Evolutionary conservation across 92 coral and sea anemone species (phyloP).

Genomic region (Metridium senile): DNA sequence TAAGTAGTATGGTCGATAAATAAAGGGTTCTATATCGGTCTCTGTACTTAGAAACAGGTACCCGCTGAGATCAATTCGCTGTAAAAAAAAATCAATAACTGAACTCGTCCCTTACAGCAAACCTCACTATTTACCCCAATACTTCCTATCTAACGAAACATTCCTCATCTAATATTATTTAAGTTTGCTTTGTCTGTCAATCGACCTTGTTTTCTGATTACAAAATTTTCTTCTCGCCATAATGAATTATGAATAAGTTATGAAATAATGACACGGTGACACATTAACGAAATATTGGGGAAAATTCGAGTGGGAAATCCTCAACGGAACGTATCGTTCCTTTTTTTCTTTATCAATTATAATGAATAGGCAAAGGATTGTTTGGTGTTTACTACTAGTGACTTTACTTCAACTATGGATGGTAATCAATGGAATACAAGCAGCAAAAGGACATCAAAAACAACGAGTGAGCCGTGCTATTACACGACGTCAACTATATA

Average conservation of each 20-base stretch:
- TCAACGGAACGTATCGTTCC: constrained; percentile 28
- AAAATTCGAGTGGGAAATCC: not conserved
- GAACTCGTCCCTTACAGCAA: not conserved
- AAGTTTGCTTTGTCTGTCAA: too few relatives aligned
- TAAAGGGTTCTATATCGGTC: not conserved
- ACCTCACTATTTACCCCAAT: not conserved
- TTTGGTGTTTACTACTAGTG: not conserved
- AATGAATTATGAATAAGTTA: constrained; percentile 46
- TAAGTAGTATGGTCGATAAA: not conserved
- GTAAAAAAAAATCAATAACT: not conserved
- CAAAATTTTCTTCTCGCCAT: not conserved
- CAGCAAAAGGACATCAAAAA: constrained; percentile 13
- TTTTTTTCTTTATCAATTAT: constrained; percentile 1
- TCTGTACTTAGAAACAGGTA: not conserved
- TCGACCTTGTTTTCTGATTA: not conserved
- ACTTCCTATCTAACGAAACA: too few relatives aligned
- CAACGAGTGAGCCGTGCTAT: constrained; percentile 20
- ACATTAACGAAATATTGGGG: constrained; percentile 32
- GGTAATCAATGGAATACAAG: constrained; percentile 4
- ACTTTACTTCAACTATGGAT: constrained; percentile 23
- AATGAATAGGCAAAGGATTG: constrained; percentile 17
- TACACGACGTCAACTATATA: not conserved
- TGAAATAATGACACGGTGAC: constrained; percentile 69
- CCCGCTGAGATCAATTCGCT: not conserved
- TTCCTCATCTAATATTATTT: too few relatives aligned